Percentiles rank a stretch among this genome's conserved stretches.
Evolutionary conservation across 2,888 invertebrate species (phyloP).

Genomic region (Polia nebulosa): DNA sequence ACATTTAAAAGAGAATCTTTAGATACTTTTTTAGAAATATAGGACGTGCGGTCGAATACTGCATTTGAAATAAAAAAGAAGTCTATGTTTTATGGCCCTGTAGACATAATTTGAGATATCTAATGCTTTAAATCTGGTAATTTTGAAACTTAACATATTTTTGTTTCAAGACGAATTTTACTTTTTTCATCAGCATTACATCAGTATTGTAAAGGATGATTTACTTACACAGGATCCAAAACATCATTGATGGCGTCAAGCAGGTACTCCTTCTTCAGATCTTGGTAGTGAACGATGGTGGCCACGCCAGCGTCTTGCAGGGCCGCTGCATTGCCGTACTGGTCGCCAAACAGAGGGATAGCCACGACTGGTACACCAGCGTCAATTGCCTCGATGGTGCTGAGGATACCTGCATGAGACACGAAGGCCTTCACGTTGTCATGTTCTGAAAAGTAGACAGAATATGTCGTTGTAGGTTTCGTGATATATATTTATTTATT

Average conservation of each 20-base stretch:
- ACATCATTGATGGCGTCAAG: constrained; percentile 90
- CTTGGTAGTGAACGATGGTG: constrained; percentile 89
- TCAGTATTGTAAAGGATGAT: background rate
- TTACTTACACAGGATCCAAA: constrained; percentile 90
- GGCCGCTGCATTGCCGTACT: constrained; percentile 92
- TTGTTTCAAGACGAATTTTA: background rate
- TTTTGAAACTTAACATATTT: too few relatives aligned
- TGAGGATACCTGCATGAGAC: constrained; percentile 93
- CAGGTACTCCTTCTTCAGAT: constrained; percentile 90
- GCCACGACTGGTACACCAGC: constrained; percentile 92
- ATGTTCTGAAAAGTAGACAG: constrained; percentile 89
- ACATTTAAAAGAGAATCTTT: background rate
- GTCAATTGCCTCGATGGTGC: constrained; percentile 93
- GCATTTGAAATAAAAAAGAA: background rate
- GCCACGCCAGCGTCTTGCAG: constrained; percentile 92
- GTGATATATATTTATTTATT: background rate
- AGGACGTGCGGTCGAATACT: background rate
- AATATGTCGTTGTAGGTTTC: background rate
- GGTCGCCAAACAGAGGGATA: constrained; percentile 94
- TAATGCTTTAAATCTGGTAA: too few relatives aligned
- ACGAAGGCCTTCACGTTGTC: constrained; percentile 93
- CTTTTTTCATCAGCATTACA: background rate
- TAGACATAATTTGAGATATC: too few relatives aligned
- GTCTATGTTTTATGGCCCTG: background rate
- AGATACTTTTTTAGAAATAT: too few relatives aligned